phyloP scores from a whole-genome alignment of 2,113 vertebrate species.

The Solea solea region DNA sequence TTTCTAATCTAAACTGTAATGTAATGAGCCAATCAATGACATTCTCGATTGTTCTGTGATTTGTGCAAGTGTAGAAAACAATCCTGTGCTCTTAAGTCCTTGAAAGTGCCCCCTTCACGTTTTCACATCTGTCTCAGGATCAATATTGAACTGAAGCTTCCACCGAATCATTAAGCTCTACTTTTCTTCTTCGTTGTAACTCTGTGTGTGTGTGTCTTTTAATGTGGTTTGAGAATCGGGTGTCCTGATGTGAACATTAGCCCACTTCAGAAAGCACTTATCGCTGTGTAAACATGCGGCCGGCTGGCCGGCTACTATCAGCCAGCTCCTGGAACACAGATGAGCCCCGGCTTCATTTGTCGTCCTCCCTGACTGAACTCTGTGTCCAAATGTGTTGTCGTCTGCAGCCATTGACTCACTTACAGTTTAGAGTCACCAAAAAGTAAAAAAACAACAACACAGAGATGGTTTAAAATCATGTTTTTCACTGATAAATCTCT shows the following conservation, averaged over 20 bases:
- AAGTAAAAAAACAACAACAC: too few species aligned
- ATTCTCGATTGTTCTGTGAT: too few species aligned
- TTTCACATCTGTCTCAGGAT: too few species aligned
- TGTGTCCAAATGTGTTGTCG: background rate
- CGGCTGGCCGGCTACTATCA: slow-evolving; percentile 25
- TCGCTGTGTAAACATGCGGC: slow-evolving; percentile 43
- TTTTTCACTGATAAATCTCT: too few species aligned
- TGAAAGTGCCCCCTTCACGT: too few species aligned
- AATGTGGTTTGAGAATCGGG: background rate
- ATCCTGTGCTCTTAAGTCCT: too few species aligned
- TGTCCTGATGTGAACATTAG: slow-evolving; percentile 4
- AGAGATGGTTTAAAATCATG: too few species aligned
- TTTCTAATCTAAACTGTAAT: too few species aligned
- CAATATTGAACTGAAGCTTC: too few species aligned
- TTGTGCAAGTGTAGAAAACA: too few species aligned
- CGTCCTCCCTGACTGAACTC: background rate
- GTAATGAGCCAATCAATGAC: too few species aligned
- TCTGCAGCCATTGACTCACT: background rate
- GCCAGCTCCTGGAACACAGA: slow-evolving; percentile 21
- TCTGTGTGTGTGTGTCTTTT: background rate
- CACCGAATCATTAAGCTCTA: too few species aligned
- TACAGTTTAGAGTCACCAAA: background rate
- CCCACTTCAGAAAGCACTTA: slow-evolving; percentile 48
- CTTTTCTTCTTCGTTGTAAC: background rate
- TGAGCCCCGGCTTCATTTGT: background rate